A percentile compares a stretch with the other conserved stretches of the same genome.
phyloP scores from a whole-genome alignment of 2,113 vertebrate species.

The Hyaena hyaena region DNA sequence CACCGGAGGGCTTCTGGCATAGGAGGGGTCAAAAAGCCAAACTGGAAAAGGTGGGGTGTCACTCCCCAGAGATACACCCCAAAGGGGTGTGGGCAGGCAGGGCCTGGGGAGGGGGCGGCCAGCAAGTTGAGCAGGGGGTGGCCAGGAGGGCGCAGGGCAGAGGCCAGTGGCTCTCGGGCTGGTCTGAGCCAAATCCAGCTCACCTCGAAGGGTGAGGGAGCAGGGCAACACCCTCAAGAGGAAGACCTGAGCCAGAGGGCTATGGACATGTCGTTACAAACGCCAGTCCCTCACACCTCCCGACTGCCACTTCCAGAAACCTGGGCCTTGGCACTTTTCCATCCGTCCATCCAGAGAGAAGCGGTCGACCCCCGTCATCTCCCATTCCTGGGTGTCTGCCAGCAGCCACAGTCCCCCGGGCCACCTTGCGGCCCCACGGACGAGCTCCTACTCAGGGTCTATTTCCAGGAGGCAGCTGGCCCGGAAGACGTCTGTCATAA shows the following conservation, averaged over 20 bases:
- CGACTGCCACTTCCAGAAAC: background rate
- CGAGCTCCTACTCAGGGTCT: background rate
- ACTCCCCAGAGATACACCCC: background rate
- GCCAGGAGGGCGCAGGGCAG: rapidly evolving
- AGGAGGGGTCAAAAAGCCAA: background rate
- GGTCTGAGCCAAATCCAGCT: background rate
- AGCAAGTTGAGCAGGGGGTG: rapidly evolving
- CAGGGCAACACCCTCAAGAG: background rate
- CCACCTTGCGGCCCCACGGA: background rate
- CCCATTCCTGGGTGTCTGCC: background rate
- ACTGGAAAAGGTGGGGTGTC: background rate
- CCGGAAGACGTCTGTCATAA: background rate
- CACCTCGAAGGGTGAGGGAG: background rate
- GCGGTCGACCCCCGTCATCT: rapidly evolving
- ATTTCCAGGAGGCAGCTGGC: background rate
- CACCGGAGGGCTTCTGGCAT: background rate
- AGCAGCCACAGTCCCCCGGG: background rate
- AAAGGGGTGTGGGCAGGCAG: background rate
- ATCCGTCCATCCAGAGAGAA: background rate
- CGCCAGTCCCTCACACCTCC: background rate
- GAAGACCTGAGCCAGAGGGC: background rate
- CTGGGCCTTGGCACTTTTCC: background rate
- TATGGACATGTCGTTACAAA: background rate
- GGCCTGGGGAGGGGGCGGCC: no score
- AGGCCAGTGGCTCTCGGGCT: background rate